A percentile compares a stretch with the other conserved stretches of the same genome.
phyloP scores from a whole-genome alignment of 2,797 vertebrate genomes.

The Corythornis leucogaster region DNA sequence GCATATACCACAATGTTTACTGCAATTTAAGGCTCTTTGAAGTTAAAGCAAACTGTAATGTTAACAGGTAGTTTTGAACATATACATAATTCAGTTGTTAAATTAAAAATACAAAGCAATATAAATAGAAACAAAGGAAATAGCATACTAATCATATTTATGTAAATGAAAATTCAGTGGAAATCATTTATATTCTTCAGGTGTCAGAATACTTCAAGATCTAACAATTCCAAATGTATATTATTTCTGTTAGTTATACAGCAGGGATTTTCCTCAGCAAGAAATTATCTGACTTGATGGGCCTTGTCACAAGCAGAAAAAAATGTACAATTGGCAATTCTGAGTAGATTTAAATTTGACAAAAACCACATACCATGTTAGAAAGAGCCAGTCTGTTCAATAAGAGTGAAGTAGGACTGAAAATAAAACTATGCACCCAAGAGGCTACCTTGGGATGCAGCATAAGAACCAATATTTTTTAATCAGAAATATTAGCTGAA shows the following conservation, averaged over 20 bases:
- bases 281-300: background rate
- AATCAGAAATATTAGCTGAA: background rate
- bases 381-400: background rate
- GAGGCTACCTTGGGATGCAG: background rate
- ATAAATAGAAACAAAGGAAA: background rate
- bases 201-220: background rate
- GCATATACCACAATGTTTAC: background rate
- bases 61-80: background rate
- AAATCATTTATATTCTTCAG: background rate
- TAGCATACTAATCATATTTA: background rate
- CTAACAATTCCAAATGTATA: background rate
- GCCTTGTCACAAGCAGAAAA: background rate
- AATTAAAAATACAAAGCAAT: background rate
- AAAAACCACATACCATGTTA: background rate
- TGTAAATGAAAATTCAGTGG: background rate
- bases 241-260: background rate
- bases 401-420: background rate
- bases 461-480: background rate
- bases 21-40: background rate
- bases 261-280: background rate
- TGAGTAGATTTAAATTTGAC: background rate
- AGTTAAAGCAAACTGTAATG: background rate
- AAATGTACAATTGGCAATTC: background rate
- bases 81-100: background rate
- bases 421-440: background rate